Evolutionary conservation across 1,140 invertebrate genomes (phyloP).

Genomic region (Gryon sp.): DNA sequence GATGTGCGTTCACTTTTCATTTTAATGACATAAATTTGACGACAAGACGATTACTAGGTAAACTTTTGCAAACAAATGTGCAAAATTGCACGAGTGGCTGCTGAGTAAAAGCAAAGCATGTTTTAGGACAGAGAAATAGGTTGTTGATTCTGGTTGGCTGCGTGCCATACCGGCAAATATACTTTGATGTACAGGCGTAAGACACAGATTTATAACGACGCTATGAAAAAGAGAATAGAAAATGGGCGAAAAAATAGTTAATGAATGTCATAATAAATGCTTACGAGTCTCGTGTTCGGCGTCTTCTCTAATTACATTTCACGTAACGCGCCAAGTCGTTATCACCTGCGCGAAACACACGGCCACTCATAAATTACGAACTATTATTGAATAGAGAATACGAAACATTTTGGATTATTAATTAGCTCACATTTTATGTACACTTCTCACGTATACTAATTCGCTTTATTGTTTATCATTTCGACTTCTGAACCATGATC

Average conservation of each 20-base stretch:
- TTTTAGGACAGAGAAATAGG: slow-evolving; percentile 36
- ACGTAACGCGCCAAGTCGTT: slow-evolving; percentile 42
- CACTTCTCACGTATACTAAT: slow-evolving; percentile 20
- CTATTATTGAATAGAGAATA: slow-evolving; percentile 37
- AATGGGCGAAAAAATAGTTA: slow-evolving; percentile 54
- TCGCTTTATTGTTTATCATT: slow-evolving; percentile 33
- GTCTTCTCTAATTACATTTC: slow-evolving; percentile 60
- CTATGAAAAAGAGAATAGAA: slow-evolving; percentile 35
- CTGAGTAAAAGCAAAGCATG: slow-evolving; percentile 39
- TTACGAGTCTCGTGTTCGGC: slow-evolving; percentile 49
- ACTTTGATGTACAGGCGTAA: slow-evolving; percentile 59
- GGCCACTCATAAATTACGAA: slow-evolving; percentile 47
- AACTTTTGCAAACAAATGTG: slow-evolving; percentile 48
- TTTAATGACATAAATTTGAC: slow-evolving; percentile 47
- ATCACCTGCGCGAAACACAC: slow-evolving; percentile 51
- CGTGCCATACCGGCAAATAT: slow-evolving; percentile 67
- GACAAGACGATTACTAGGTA: slow-evolving; percentile 20
- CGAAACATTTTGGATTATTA: slow-evolving; percentile 60
- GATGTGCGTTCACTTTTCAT: slow-evolving; percentile 22
- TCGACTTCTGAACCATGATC: neutral
- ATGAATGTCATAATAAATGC: slow-evolving; percentile 54
- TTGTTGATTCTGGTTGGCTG: slow-evolving; percentile 65
- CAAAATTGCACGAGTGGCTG: slow-evolving; percentile 20
- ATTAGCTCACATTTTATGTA: slow-evolving; percentile 47
- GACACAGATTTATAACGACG: slow-evolving; percentile 61